A percentile compares a stretch with the other conserved stretches of the same genome.
These are phyloP conservation scores for Arizona elegans DNA, from an alignment of 2,113 vertebrate species.

Conservation along the genomic window DNA sequence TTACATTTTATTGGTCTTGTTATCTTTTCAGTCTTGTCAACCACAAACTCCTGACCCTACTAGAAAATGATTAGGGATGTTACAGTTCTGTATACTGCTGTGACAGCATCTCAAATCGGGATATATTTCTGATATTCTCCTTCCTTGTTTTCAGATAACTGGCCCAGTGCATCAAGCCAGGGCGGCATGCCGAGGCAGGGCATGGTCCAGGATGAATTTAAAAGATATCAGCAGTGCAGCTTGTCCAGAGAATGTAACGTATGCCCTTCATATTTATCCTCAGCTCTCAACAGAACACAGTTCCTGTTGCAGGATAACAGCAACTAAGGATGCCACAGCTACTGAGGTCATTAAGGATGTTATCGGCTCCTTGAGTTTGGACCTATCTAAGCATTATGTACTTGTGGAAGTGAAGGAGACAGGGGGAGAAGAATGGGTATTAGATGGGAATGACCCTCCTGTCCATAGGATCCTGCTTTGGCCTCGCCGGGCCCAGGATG, in stretches of 20 bases:
- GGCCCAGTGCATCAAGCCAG: constrained; percentile 63
- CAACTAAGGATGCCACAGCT: constrained; percentile 73
- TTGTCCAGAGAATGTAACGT: constrained; percentile 66
- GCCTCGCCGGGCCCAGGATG: constrained; percentile 79
- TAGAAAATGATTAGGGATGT: not conserved
- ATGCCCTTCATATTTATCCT: constrained; percentile 83
- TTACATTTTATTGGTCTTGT: not conserved
- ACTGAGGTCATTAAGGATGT: constrained; percentile 75
- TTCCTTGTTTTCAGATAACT: constrained; percentile 69
- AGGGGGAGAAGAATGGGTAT: constrained; percentile 73
- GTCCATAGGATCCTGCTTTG: constrained; percentile 83
- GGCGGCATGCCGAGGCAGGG: constrained; percentile 76
- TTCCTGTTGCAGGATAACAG: constrained; percentile 76
- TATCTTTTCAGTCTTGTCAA: not conserved
- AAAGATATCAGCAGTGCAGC: constrained; percentile 66
- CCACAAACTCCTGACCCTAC: not conserved
- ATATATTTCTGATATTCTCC: not conserved
- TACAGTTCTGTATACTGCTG: too few species aligned
- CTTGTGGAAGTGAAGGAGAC: constrained; percentile 84
- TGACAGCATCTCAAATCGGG: too few species aligned
- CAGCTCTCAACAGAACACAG: constrained; percentile 69
- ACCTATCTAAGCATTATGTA: constrained; percentile 69
- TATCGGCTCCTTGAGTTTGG: constrained; percentile 72
- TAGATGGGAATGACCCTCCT: constrained; percentile 74
- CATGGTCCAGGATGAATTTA: constrained; percentile 82